These are phyloP conservation scores for Sepioteuthis lessoniana DNA, from an alignment of 2,888 invertebrate genomes.

Conservation along the genomic window DNA sequence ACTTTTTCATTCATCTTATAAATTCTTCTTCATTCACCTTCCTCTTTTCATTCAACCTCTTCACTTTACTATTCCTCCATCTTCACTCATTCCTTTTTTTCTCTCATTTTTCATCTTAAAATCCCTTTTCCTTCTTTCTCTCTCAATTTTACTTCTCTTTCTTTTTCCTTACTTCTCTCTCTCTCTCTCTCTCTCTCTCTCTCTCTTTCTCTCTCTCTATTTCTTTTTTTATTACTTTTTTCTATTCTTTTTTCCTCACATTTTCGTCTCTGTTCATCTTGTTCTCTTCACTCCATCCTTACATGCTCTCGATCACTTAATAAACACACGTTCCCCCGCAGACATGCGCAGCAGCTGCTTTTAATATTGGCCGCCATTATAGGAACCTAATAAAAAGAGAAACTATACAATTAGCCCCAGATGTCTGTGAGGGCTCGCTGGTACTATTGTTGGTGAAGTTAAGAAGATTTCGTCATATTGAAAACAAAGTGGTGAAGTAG, in stretches of 20 bases:
- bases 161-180: background rate
- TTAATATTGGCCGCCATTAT: conserved; percentile 33
- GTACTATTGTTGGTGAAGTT: background rate
- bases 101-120: background rate
- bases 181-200: background rate
- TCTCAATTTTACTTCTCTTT: background rate
- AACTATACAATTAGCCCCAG: background rate
- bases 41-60: background rate
- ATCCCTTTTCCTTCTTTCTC: background rate
- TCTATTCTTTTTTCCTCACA: background rate
- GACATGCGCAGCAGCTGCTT: conserved; percentile 8
- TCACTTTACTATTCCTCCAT: background rate
- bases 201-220: background rate
- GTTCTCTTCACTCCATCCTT: background rate
- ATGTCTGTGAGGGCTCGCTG: background rate
- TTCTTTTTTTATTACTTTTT: background rate
- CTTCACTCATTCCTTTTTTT: background rate
- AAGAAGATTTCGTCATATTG: conserved; percentile 9
- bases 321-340: background rate
- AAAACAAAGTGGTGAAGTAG: background rate
- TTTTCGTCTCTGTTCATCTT: background rate
- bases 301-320: background rate
- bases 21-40: no score
- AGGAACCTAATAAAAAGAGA: background rate
- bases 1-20: no score